phyloP scores from a whole-genome alignment of 2,888 invertebrate genomes.

The Listrodromus nycthemerus region DNA sequence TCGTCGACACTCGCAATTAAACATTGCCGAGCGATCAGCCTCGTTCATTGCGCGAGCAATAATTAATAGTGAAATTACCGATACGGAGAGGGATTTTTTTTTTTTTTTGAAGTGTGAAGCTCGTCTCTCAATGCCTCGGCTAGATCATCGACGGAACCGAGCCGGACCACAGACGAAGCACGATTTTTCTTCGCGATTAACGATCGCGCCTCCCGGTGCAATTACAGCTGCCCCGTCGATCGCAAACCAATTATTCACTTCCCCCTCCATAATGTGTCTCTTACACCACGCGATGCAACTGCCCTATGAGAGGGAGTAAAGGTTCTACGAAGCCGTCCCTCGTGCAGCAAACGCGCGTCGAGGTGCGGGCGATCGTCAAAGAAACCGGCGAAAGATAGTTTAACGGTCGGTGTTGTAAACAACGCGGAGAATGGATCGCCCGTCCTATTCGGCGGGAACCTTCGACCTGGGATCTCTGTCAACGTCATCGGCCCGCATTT shows the following conservation, averaged over 20 bases:
- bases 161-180: slow-evolving; percentile 21
- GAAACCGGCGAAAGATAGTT: slow-evolving; percentile 29
- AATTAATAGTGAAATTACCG: slow-evolving; percentile 23
- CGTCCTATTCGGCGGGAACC: slow-evolving; percentile 15
- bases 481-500: slow-evolving; percentile 3
- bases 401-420: slow-evolving; percentile 28
- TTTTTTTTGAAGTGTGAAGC: slow-evolving; percentile 28
- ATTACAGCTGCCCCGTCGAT: slow-evolving; percentile 42
- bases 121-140: background rate
- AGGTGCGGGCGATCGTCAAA: slow-evolving; percentile 10
- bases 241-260: slow-evolving; percentile 43
- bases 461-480: slow-evolving; percentile 31
- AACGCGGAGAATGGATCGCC: slow-evolving; percentile 31
- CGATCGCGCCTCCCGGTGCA: slow-evolving; percentile 35
- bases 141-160: background rate
- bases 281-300: background rate
- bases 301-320: background rate
- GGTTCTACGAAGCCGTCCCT: slow-evolving; percentile 10
- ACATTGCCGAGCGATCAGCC: background rate
- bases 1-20: background rate
- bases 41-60: background rate
- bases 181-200: slow-evolving; percentile 44
- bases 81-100: background rate
- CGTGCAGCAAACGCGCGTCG: slow-evolving; percentile 17
- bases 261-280: slow-evolving; percentile 10